Evolutionary conservation across 2,888 invertebrate genomes (phyloP).

Genomic region (Platycheirus rosarum): DNA sequence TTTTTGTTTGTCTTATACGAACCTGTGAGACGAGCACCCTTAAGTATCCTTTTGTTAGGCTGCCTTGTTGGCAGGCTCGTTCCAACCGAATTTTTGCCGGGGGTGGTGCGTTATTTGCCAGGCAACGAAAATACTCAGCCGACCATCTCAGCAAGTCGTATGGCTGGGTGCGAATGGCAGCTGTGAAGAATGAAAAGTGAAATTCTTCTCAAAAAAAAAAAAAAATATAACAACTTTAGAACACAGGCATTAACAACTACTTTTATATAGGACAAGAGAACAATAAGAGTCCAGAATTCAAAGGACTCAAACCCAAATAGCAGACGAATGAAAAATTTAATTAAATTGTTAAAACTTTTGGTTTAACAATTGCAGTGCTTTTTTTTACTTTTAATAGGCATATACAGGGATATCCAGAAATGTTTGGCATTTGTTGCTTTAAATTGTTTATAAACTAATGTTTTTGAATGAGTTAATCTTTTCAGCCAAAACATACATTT

Average conservation of each 20-base stretch:
- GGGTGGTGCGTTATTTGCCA: slow-evolving; percentile 89
- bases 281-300: slow-evolving; percentile 22
- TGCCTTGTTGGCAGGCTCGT: slow-evolving; percentile 89
- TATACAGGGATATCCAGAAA: too few relatives aligned
- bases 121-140: slow-evolving; percentile 90
- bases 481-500: too few relatives aligned
- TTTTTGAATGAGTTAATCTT: too few relatives aligned
- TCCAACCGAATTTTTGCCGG: slow-evolving; percentile 91
- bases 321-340: slow-evolving; percentile 35
- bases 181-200: slow-evolving; percentile 80
- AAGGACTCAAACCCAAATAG: slow-evolving; percentile 29
- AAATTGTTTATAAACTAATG: too few relatives aligned
- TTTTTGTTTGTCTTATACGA: slow-evolving; percentile 44
- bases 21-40: slow-evolving; percentile 91
- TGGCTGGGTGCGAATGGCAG: slow-evolving; percentile 95
- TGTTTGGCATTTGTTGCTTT: too few relatives aligned
- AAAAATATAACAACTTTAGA: neutral
- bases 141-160: slow-evolving; percentile 94
- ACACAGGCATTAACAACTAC: neutral
- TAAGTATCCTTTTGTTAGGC: slow-evolving; percentile 91
- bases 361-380: slow-evolving; percentile 15
- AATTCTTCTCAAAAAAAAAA: slow-evolving; percentile 20
- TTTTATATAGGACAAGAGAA: slow-evolving; percentile 22
- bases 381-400: too few relatives aligned
- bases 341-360: slow-evolving; percentile 35